Evolutionary conservation across 2,113 vertebrate species (phyloP), one percentile per base, ranked within the genome.

Genomic region (Bujurquina vittata): DNA sequence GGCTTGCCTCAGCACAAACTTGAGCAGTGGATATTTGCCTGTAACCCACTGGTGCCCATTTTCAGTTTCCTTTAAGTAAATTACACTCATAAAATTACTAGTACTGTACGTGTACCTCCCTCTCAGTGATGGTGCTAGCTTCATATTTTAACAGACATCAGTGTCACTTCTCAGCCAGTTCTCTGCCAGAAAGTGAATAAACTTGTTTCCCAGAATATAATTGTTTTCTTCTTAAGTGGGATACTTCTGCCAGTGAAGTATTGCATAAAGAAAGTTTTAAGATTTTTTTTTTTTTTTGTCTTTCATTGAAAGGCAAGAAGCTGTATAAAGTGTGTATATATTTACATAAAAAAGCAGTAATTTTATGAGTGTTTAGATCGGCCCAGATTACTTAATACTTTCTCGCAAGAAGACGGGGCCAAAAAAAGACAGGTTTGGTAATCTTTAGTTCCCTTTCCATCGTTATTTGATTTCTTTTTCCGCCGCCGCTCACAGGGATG

Each of bases 291-390:
- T n/a, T 37, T 20, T 54, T 9, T 52, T 63, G 12, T 72, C 83
- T 88, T 89, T 87, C 77, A 67, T 77, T 82, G 55, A 84, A 89
- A 84, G 81, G 83, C 46, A 81, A 63, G n/a, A 26, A 76, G 46
- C 18, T 93, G 89, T 90, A 90, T 59, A 86, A 87, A 92, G 46
- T 83, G 65, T 90, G 77, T 84, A 82, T 89, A 84, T 88, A 88
- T 89, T 85, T 89, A 61, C 75, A 79, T 90, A 82, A 82, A 63
- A 80, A 75, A 84, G 43, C 63, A 18, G 67, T 85, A 35, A 90
- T 83, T 81, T 82, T 81, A 67, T 77, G 81, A 88, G 76, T 84
- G 86, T 33, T 91, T 90, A 60, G 62, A 83, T 75, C 43, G 75
- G 37, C 77, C 78, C 85, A 59, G 33, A 40, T 72, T 77, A 79